These are phyloP conservation scores for Tragelaphus oryx DNA, from an alignment of 2,797 vertebrate genomes.

Conservation along the genomic window DNA sequence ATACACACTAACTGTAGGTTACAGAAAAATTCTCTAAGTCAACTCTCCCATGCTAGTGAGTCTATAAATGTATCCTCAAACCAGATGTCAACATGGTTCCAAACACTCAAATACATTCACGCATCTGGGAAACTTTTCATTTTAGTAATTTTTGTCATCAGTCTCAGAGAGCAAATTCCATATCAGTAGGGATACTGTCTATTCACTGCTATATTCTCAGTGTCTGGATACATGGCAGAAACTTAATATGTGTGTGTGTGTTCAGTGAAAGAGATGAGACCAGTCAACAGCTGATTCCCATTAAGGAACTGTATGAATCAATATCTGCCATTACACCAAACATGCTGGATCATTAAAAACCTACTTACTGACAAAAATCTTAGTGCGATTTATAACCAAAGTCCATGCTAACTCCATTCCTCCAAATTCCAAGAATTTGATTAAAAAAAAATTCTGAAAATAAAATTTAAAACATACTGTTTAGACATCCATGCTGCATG, in stretches of 20 bases:
- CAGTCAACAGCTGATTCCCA: neutral
- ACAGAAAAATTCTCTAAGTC: neutral
- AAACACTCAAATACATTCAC: neutral
- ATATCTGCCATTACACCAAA: neutral
- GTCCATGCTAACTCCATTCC: neutral
- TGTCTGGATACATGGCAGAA: neutral
- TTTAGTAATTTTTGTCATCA: neutral
- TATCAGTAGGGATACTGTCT: neutral
- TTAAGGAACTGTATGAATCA: conserved; percentile 4
- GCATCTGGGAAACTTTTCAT: neutral
- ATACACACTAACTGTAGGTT: neutral
- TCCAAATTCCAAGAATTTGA: neutral
- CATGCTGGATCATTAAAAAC: neutral
- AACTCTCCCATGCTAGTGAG: neutral
- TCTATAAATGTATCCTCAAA: neutral
- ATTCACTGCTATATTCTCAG: neutral
- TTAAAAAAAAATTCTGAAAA: neutral
- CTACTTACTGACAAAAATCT: neutral
- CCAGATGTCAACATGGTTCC: neutral
- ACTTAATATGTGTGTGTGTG: neutral
- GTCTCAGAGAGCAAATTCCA: neutral
- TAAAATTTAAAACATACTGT: conserved; percentile 86
- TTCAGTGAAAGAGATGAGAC: neutral
- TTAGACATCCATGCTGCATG: conserved; percentile 99
- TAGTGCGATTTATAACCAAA: neutral